phyloP scores from a whole-genome alignment of 2,113 vertebrate genomes.

The Empidonax alnorum region DNA sequence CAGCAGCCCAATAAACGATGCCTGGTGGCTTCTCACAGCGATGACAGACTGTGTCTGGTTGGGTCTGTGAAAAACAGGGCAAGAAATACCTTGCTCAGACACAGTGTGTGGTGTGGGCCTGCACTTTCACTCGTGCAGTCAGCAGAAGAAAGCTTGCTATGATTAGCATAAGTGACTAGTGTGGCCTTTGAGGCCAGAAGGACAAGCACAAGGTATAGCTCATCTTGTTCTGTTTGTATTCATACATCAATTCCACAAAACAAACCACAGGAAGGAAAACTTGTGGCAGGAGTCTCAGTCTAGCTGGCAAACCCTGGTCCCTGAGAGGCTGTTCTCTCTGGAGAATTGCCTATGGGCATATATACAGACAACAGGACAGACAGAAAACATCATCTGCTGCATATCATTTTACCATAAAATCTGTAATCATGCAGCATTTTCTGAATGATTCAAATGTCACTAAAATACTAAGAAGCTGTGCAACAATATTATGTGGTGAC shows the following conservation, averaged over 20 bases:
- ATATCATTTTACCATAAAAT: background rate
- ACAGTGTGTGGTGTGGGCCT: rapidly evolving
- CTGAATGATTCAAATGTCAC: background rate
- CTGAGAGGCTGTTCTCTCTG: background rate
- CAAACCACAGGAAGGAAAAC: background rate
- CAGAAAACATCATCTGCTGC: background rate
- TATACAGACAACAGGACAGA: background rate
- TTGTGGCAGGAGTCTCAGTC: background rate
- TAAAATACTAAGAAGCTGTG: background rate
- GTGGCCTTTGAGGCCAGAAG: background rate
- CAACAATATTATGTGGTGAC: background rate
- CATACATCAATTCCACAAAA: background rate
- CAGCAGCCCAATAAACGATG: background rate
- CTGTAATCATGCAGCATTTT: background rate
- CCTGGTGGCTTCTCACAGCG: background rate
- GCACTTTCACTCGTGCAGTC: background rate
- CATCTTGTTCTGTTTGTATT: background rate
- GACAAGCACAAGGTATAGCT: background rate
- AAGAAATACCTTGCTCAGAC: background rate
- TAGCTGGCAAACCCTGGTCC: background rate
- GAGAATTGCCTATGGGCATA: background rate
- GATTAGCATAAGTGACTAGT: background rate
- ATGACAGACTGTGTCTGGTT: background rate
- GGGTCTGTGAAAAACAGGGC: background rate
- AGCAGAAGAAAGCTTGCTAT: rapidly evolving